Evolutionary conservation across 1,140 invertebrate species (phyloP).

Genomic region (Uloborus diversus): DNA sequence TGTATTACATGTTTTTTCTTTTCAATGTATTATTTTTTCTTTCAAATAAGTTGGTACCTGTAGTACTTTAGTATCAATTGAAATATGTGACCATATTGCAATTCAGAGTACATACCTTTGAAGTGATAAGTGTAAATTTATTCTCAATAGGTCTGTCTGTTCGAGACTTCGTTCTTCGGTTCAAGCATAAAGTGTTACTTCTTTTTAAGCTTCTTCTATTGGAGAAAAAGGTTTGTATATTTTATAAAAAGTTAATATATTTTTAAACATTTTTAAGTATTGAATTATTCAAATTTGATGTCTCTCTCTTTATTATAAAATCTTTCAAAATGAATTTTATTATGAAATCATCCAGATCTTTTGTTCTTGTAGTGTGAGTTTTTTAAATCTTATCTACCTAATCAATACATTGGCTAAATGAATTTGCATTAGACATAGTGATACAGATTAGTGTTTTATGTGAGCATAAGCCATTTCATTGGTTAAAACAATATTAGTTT

Average conservation of each 20-base stretch:
- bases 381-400: neutral
- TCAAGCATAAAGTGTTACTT: conserved; percentile 90
- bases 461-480: too few species aligned
- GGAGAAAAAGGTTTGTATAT: conserved; percentile 73
- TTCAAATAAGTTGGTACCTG: too few species aligned
- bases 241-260: neutral
- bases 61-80: too few species aligned
- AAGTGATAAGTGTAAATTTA: too few species aligned
- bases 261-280: neutral
- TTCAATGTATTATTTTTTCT: too few species aligned
- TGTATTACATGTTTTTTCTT: too few species aligned
- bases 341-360: neutral
- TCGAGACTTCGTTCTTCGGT: conserved; percentile 81
- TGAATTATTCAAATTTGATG: neutral
- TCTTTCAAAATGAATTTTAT: neutral
- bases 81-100: too few species aligned
- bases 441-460: too few species aligned
- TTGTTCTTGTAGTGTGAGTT: conserved; percentile 7
- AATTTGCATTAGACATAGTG: too few species aligned
- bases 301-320: neutral
- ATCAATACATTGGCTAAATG: too few species aligned
- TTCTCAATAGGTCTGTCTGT: conserved; percentile 79
- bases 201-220: conserved; percentile 93
- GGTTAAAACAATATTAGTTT: too few species aligned
- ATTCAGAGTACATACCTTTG: too few species aligned